Conservation (phyloP, 2,888 invertebrate species). For the Mythimna pallens region DNA sequence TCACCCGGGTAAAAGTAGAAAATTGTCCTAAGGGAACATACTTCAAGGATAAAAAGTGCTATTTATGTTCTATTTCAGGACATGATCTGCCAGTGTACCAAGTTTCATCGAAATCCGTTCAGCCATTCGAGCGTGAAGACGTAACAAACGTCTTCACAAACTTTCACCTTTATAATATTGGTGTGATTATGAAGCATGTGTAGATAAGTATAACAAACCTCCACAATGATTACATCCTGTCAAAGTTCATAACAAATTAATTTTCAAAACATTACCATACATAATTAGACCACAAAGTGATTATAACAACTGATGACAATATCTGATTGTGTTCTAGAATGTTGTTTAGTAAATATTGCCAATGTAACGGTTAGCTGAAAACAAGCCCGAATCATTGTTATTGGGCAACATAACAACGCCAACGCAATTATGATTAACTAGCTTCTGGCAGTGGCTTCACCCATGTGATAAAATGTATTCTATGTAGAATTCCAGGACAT, state of each 20-base stretch:
- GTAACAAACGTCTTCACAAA: too few relatives aligned
- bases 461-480: too few relatives aligned
- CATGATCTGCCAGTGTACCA: too few relatives aligned
- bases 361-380: slow-evolving; percentile 18
- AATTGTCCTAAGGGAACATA: too few relatives aligned
- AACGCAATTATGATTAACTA: slow-evolving; percentile 13
- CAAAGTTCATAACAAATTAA: slow-evolving; percentile 3
- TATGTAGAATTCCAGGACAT: too few relatives aligned
- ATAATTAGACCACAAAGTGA: slow-evolving; percentile 4
- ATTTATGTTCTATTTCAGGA: too few relatives aligned
- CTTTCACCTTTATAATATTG: too few relatives aligned
- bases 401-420: slow-evolving; percentile 15
- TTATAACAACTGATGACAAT: slow-evolving; percentile 42
- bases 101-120: too few relatives aligned
- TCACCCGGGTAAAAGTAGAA: too few relatives aligned
- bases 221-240: not conserved
- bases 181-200: not conserved
- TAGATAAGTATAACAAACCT: not conserved
- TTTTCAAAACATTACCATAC: slow-evolving; percentile 18
- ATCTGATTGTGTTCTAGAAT: slow-evolving; percentile 25
- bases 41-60: too few relatives aligned
- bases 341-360: slow-evolving; percentile 39
- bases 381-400: slow-evolving; percentile 17
- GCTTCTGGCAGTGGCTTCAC: too few relatives aligned
- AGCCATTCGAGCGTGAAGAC: too few relatives aligned